Evolutionary conservation across 2,797 vertebrate species (phyloP).

Genomic region (Helarctos malayanus): DNA sequence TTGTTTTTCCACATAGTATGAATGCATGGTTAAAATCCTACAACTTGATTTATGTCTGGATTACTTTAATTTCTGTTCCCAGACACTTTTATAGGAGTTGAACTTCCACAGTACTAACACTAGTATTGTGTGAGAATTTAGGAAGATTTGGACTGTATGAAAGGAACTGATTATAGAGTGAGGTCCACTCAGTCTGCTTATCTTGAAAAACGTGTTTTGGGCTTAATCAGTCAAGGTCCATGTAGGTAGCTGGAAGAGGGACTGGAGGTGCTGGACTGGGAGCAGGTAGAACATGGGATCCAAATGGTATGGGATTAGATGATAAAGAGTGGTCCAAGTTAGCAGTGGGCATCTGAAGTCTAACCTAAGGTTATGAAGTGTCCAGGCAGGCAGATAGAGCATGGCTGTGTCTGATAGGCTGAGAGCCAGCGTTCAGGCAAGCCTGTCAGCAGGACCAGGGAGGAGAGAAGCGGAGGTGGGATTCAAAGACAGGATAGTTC

Average conservation of each 20-base stretch:
- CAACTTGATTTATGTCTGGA: constrained; percentile 14
- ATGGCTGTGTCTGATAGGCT: neutral
- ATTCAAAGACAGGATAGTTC: neutral
- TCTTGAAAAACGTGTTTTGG: neutral
- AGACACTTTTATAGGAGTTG: neutral
- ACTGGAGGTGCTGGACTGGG: neutral
- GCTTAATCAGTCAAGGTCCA: neutral
- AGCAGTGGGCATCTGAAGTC: neutral
- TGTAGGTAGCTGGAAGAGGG: neutral
- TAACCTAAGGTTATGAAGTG: neutral
- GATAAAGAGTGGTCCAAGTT: neutral
- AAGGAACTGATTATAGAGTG: neutral
- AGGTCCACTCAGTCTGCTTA: neutral
- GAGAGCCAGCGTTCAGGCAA: neutral
- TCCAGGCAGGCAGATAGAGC: neutral
- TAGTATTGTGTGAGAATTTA: neutral
- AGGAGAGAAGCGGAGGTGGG: neutral
- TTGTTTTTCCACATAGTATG: neutral
- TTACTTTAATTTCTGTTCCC: constrained; percentile 40
- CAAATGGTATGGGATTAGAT: neutral
- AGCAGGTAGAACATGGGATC: neutral
- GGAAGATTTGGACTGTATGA: neutral
- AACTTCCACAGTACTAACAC: neutral
- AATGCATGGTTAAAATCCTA: constrained; percentile 13
- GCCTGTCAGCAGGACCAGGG: neutral